Conservation (phyloP, 1,140 invertebrate species). For the Musca domestica region DNA sequence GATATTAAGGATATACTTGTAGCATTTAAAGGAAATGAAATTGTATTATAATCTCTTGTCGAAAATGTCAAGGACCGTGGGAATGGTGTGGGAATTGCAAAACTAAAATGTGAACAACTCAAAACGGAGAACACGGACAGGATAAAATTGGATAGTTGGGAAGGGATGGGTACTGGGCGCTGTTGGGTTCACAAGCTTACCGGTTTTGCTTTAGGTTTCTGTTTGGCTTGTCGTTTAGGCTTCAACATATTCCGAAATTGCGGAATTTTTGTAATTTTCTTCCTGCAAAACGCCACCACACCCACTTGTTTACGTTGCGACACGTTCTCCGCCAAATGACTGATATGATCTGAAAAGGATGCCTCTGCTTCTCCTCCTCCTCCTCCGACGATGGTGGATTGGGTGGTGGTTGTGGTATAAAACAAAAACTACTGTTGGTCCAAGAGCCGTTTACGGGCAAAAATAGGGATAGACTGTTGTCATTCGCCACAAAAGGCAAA, state of each 20-base stretch:
- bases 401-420: no score
- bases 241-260: constrained; percentile 50
- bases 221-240: constrained; percentile 51
- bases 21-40: no score
- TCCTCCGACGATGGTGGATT: no score
- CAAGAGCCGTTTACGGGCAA: no score
- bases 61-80: no score
- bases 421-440: no score
- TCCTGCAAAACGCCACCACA: constrained; percentile 2
- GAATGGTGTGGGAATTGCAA: neutral
- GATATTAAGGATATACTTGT: no score
- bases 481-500: no score
- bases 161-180: neutral
- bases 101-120: no score
- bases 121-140: no score
- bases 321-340: neutral
- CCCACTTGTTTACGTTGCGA: constrained; percentile 3
- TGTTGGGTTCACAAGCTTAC: constrained; percentile 39
- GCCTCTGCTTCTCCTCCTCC: neutral
- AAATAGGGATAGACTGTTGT: no score
- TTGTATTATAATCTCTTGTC: no score
- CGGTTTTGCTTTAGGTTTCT: constrained; percentile 54
- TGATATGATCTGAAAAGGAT: neutral
- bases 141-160: neutral
- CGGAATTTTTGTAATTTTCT: constrained; percentile 27